phyloP scores from a whole-genome alignment of 1,140 invertebrate genomes.

The Papilio polyxenes region DNA sequence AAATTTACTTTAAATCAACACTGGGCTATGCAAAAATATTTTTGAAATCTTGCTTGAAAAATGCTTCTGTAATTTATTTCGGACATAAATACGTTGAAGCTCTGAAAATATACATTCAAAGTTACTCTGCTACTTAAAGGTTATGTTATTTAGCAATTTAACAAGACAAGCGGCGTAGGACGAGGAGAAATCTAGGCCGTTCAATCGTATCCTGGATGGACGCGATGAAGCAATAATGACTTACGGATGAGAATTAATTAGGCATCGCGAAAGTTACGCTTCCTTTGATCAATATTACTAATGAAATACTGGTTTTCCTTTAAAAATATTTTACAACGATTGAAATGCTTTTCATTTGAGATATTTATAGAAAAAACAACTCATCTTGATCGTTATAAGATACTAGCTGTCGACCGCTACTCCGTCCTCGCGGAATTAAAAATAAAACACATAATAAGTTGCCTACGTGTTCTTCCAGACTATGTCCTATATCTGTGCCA shows the following conservation, averaged over 20 bases:
- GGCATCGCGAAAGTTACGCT: conserved; percentile 9
- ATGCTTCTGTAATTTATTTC: background rate
- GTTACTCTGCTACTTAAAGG: background rate
- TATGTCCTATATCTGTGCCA: too few species aligned
- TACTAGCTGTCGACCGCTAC: background rate
- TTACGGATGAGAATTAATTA: conserved; percentile 24
- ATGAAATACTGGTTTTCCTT: background rate
- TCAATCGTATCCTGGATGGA: conserved; percentile 39
- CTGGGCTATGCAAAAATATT: too few species aligned
- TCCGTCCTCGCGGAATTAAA: too few species aligned
- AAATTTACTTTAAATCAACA: too few species aligned
- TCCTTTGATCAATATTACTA: background rate
- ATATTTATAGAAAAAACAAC: too few species aligned
- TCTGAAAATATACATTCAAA: too few species aligned
- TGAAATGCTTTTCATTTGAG: too few species aligned
- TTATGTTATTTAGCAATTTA: background rate
- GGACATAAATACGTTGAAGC: too few species aligned
- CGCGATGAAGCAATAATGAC: conserved; percentile 15
- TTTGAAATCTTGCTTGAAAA: background rate
- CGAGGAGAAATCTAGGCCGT: conserved; percentile 52
- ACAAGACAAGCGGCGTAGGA: conserved; percentile 29
- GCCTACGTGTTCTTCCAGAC: too few species aligned
- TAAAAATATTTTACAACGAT: background rate
- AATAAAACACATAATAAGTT: too few species aligned
- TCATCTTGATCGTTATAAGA: too few species aligned